Percentiles rank a stretch among this genome's conserved stretches.
Evolutionary conservation across 2,797 vertebrate genomes (phyloP).

Genomic region (Falco peregrinus): DNA sequence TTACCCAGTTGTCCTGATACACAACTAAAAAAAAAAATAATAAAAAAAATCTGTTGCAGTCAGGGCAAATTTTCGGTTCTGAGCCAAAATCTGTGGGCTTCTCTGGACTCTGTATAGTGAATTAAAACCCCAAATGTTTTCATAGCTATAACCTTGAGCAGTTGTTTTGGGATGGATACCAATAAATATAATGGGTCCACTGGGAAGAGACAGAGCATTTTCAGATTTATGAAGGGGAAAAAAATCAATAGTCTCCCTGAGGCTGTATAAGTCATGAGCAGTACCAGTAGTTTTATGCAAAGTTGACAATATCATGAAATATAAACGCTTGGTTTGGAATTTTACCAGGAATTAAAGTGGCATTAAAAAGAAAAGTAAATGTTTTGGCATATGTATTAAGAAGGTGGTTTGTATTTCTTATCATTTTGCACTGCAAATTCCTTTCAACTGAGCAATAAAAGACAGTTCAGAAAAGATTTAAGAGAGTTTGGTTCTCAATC

Average conservation of each 20-base stretch:
- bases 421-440: slow-evolving; percentile 48
- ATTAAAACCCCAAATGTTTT: slow-evolving; percentile 74
- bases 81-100: not conserved
- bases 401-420: slow-evolving; percentile 57
- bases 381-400: slow-evolving; percentile 51
- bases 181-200: slow-evolving; percentile 86
- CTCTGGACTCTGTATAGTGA: not conserved
- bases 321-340: slow-evolving; percentile 72
- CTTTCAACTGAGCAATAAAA: slow-evolving; percentile 56
- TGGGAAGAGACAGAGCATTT: slow-evolving; percentile 79
- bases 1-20: not conserved
- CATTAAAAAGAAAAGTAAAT: slow-evolving; percentile 64
- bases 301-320: slow-evolving; percentile 80
- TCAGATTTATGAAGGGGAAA: slow-evolving; percentile 84
- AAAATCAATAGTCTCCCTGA: slow-evolving; percentile 80
- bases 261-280: slow-evolving; percentile 78
- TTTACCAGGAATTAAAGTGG: slow-evolving; percentile 72
- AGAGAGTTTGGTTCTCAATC: slow-evolving; percentile 13
- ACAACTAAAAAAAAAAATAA: not conserved
- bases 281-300: slow-evolving; percentile 77
- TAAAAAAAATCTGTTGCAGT: not conserved
- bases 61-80: not conserved
- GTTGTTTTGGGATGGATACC: slow-evolving; percentile 83
- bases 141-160: slow-evolving; percentile 84
- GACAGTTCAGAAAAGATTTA: not conserved